Conservation (phyloP, 2,113 vertebrate species). For the Aptenodytes forsteri region DNA sequence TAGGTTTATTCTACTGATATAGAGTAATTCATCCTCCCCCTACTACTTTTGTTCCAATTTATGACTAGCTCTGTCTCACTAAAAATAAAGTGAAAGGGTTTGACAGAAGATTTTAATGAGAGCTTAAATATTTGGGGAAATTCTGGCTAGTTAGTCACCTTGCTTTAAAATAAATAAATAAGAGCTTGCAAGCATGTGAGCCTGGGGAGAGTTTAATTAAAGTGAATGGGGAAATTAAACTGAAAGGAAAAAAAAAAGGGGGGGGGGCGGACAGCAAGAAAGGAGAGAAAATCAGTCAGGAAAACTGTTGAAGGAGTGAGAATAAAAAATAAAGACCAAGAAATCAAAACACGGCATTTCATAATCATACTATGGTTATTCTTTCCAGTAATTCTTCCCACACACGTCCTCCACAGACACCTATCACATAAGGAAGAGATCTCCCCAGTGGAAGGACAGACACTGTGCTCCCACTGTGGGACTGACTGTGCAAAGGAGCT, state of each 20-base stretch:
- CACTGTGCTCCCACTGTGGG: not conserved
- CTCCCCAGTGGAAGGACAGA: not conserved
- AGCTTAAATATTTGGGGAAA: slow-evolving; percentile 11
- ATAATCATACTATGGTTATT: not conserved
- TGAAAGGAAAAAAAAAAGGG: not conserved
- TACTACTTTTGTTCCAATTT: not conserved
- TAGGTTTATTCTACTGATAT: not conserved
- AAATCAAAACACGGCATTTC: not conserved
- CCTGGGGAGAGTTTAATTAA: slow-evolving; percentile 10
- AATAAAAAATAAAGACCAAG: not conserved
- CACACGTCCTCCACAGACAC: not conserved
- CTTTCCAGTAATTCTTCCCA: not conserved
- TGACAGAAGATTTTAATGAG: slow-evolving; percentile 36
- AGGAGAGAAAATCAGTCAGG: not conserved
- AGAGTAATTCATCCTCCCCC: not conserved
- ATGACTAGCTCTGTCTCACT: not conserved
- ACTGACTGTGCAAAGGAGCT: not conserved
- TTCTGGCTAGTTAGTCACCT: slow-evolving; percentile 26
- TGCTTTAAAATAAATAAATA: slow-evolving; percentile 47
- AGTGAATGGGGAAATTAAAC: slow-evolving; percentile 3
- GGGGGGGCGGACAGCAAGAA: not conserved
- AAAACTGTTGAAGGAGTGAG: not conserved
- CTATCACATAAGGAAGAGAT: not conserved
- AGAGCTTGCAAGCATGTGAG: not conserved
- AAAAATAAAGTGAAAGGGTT: not conserved